Evolutionary conservation across 1,140 invertebrate species (phyloP).

Genomic region (Nebria ingens): DNA sequence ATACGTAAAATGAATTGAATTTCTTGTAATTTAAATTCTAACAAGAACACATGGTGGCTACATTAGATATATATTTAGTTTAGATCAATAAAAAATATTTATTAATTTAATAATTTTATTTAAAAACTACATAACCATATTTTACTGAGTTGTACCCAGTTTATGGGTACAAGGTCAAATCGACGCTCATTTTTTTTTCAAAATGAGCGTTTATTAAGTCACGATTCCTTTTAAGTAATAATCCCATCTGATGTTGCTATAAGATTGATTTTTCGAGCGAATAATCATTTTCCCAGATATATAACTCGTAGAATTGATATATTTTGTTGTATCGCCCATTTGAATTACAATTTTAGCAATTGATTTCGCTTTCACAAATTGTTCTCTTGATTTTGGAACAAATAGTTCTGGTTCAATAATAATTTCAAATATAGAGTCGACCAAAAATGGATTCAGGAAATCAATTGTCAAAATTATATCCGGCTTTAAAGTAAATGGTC

Average conservation of each 20-base stretch:
- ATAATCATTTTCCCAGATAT: background rate
- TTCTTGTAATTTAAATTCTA: too few relatives aligned
- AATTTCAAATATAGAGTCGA: background rate
- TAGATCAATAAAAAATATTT: background rate
- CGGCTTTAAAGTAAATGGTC: background rate
- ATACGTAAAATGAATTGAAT: too few relatives aligned
- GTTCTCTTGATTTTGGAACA: background rate
- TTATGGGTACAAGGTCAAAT: too few relatives aligned
- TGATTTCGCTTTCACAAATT: background rate
- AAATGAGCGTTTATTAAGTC: background rate
- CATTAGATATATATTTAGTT: too few relatives aligned
- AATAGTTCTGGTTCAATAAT: background rate
- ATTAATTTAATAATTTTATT: background rate
- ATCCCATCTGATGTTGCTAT: background rate
- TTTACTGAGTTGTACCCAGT: too few relatives aligned
- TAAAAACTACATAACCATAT: too few relatives aligned
- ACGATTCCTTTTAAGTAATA: background rate
- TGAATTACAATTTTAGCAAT: background rate
- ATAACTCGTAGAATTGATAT: background rate
- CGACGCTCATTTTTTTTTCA: background rate
- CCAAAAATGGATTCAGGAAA: conserved; percentile 6
- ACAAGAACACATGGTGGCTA: too few relatives aligned
- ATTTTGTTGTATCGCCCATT: background rate
- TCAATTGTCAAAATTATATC: background rate
- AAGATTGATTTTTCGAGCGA: background rate